Evolutionary conservation across 2,888 invertebrate genomes (phyloP).

Genomic region (Epirrita christyi): DNA sequence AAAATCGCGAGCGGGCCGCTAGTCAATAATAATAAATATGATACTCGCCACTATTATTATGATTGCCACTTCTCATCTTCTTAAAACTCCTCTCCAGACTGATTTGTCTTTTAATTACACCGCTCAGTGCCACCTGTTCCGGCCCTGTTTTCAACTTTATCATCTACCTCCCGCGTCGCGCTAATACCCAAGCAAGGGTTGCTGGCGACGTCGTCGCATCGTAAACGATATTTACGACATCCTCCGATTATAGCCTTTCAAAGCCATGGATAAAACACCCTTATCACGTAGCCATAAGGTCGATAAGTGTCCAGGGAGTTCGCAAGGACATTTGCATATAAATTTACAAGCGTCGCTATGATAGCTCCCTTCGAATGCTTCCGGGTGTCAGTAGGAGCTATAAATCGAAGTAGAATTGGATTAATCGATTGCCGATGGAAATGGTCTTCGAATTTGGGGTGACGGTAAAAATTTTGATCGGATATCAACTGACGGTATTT

Average conservation of each 20-base stretch:
- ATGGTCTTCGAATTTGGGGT: conserved; percentile 23
- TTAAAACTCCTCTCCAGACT: neutral
- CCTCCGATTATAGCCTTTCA: conserved; percentile 65
- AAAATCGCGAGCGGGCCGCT: too few species aligned
- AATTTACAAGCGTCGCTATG: conserved; percentile 68
- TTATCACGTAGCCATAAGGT: conserved; percentile 13
- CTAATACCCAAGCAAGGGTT: conserved; percentile 64
- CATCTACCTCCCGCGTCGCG: conserved; percentile 66
- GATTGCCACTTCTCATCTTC: too few species aligned
- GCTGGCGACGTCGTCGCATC: conserved; percentile 64
- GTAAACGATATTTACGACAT: conserved; percentile 76
- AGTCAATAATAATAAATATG: too few species aligned
- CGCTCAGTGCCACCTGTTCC: conserved; percentile 12
- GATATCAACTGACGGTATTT: too few species aligned
- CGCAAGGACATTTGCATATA: conserved; percentile 71
- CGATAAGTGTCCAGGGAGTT: neutral
- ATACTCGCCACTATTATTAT: too few species aligned
- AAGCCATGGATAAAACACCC: conserved; percentile 31
- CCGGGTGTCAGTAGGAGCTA: conserved; percentile 34
- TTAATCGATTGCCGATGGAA: conserved; percentile 37
- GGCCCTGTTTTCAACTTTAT: conserved; percentile 37
- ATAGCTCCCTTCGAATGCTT: conserved; percentile 53
- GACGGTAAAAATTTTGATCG: conserved; percentile 5
- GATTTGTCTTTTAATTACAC: conserved; percentile 24
- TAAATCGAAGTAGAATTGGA: conserved; percentile 36